A percentile compares a stretch with the other conserved stretches of the same genome.
phyloP scores from a whole-genome alignment of 2,888 invertebrate species.

The Drosophila stalkeri region DNA sequence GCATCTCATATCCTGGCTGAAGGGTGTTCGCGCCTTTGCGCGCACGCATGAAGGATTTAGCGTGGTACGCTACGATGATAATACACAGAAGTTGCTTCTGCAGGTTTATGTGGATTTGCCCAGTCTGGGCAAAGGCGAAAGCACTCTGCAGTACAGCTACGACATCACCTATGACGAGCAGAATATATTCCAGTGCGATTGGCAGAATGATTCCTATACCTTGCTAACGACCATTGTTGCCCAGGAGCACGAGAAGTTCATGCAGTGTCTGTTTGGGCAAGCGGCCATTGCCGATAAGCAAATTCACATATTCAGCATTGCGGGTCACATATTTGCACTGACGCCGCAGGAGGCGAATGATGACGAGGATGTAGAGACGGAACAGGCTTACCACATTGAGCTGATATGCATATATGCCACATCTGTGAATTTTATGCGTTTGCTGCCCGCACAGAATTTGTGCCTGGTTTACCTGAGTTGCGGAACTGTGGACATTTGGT shows the following conservation, averaged over 20 bases:
- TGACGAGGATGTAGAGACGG: neutral
- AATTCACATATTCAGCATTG: slow-evolving; percentile 80
- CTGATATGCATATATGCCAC: slow-evolving; percentile 72
- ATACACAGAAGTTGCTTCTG: slow-evolving; percentile 59
- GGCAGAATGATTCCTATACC: slow-evolving; percentile 75
- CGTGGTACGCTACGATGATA: slow-evolving; percentile 70
- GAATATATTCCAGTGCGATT: slow-evolving; percentile 81
- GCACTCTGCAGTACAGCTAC: slow-evolving; percentile 65
- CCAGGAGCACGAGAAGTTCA: slow-evolving; percentile 67
- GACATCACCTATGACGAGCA: slow-evolving; percentile 82
- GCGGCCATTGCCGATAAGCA: slow-evolving; percentile 19
- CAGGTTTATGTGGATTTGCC: slow-evolving; percentile 80
- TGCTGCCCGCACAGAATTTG: slow-evolving; percentile 65
- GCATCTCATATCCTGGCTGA: slow-evolving; percentile 76
- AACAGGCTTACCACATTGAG: slow-evolving; percentile 49
- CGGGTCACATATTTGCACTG: slow-evolving; percentile 78
- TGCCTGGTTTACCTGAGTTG: slow-evolving; percentile 77
- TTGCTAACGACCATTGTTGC: slow-evolving; percentile 66
- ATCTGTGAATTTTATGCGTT: slow-evolving; percentile 66
- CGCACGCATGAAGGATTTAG: slow-evolving; percentile 73
- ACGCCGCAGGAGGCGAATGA: slow-evolving; percentile 39
- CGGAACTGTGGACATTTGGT: slow-evolving; percentile 83
- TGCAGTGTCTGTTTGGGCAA: slow-evolving; percentile 64
- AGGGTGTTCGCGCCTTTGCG: slow-evolving; percentile 76
- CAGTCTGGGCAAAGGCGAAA: slow-evolving; percentile 64